phyloP scores from a whole-genome alignment of 92 coral and sea anemone genomes.

The Phenganax stokvisi region DNA sequence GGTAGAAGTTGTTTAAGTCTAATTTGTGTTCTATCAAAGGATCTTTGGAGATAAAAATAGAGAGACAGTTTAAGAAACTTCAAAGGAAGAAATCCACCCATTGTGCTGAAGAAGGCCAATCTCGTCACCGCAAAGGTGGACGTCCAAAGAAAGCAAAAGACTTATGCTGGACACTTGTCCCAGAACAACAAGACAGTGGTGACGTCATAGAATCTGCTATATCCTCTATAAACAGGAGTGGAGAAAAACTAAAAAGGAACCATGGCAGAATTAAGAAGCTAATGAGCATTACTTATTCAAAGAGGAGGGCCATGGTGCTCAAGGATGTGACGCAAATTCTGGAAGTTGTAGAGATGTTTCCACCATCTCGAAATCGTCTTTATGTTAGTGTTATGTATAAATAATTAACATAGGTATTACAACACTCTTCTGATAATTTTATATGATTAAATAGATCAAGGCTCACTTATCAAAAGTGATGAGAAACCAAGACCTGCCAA shows the following conservation, averaged over 20 bases:
- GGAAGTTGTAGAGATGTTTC: constrained; percentile 30
- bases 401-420: no score
- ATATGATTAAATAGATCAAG: constrained; percentile 22
- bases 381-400: constrained; percentile 27
- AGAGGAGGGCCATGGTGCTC: constrained; percentile 40
- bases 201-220: background rate
- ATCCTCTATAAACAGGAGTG: constrained; percentile 2
- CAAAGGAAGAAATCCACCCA: constrained; percentile 20
- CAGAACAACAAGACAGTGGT: background rate
- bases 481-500: constrained; percentile 34
- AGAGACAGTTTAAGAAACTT: constrained; percentile 36
- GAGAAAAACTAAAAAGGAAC: constrained; percentile 27
- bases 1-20: background rate
- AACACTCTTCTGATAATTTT: no score
- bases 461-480: constrained; percentile 27
- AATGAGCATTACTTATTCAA: constrained; percentile 35
- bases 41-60: constrained; percentile 27
- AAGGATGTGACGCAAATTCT: constrained; percentile 22
- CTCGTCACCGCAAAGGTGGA: background rate
- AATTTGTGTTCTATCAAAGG: constrained; percentile 21
- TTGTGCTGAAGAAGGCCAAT: background rate
- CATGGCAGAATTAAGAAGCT: constrained; percentile 25
- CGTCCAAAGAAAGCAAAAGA: constrained; percentile 10
- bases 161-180: constrained; percentile 31
- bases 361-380: constrained; percentile 41